Evolutionary conservation across 2,113 vertebrate genomes (phyloP).

Genomic region (Chloropsis hardwickii): DNA sequence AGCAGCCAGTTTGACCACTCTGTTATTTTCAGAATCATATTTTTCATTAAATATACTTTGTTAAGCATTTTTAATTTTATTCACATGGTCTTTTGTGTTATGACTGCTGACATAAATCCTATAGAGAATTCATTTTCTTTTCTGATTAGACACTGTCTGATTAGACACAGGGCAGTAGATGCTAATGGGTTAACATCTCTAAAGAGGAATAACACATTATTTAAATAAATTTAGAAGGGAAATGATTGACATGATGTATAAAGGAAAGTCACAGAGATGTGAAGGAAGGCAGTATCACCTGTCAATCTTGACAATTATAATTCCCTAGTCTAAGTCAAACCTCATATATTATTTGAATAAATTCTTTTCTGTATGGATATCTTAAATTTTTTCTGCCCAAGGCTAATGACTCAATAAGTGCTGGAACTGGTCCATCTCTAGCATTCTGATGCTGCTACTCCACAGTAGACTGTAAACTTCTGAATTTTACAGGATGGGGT

Average conservation of each 20-base stretch:
- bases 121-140: not conserved
- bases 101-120: not conserved
- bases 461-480: not conserved
- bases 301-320: constrained; percentile 29
- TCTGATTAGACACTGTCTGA: not conserved
- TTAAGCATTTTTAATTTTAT: not conserved
- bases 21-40: not conserved
- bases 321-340: not conserved
- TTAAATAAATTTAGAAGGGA: not conserved
- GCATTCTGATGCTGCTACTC: not conserved
- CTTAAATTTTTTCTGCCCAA: not conserved
- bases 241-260: constrained; percentile 7
- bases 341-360: constrained; percentile 13
- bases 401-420: not conserved
- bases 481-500: not conserved
- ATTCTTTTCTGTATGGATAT: not conserved
- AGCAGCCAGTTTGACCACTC: not conserved
- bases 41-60: not conserved
- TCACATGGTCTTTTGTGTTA: not conserved
- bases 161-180: not conserved
- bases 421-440: constrained; percentile 20
- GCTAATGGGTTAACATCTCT: not conserved
- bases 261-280: constrained; percentile 24
- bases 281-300: constrained; percentile 40
- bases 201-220: not conserved